A percentile compares a stretch with the other conserved stretches of the same genome.
Evolutionary conservation across 1,140 invertebrate genomes (phyloP).

Genomic region (Colletes latitarsis): DNA sequence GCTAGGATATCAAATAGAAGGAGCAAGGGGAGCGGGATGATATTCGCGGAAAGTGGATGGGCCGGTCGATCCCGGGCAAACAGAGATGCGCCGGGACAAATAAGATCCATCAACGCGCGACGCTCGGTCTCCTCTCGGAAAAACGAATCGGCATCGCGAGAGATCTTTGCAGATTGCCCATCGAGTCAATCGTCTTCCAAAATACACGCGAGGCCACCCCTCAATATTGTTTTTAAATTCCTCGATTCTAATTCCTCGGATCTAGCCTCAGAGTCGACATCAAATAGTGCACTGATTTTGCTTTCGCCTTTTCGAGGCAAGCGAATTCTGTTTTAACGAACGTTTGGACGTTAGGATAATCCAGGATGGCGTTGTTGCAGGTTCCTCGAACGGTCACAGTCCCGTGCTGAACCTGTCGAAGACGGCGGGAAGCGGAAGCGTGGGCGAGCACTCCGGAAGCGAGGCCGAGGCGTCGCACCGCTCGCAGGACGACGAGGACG

Average conservation of each 20-base stretch:
- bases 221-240: no score
- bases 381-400: conserved; percentile 93
- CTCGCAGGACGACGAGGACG: conserved; percentile 87
- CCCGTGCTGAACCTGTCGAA: conserved; percentile 95
- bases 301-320: no score
- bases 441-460: conserved; percentile 84
- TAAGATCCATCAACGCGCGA: conserved; percentile 81
- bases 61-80: conserved; percentile 64
- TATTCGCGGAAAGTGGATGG: conserved; percentile 63
- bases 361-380: conserved; percentile 77
- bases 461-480: conserved; percentile 84
- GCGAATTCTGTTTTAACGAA: no score
- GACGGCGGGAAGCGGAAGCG: conserved; percentile 87
- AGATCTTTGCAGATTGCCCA: neutral
- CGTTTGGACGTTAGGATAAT: no score
- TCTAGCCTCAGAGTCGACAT: no score
- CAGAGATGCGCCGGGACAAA: conserved; percentile 74
- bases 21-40: conserved; percentile 56
- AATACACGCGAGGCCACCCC: no score
- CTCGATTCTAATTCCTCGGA: no score
- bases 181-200: neutral
- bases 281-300: no score
- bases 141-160: no score
- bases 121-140: conserved; percentile 31
- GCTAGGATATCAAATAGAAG: conserved; percentile 76